These are phyloP conservation scores for Ara ararauna DNA, from an alignment of 2,797 vertebrate genomes.

Conservation along the genomic window DNA sequence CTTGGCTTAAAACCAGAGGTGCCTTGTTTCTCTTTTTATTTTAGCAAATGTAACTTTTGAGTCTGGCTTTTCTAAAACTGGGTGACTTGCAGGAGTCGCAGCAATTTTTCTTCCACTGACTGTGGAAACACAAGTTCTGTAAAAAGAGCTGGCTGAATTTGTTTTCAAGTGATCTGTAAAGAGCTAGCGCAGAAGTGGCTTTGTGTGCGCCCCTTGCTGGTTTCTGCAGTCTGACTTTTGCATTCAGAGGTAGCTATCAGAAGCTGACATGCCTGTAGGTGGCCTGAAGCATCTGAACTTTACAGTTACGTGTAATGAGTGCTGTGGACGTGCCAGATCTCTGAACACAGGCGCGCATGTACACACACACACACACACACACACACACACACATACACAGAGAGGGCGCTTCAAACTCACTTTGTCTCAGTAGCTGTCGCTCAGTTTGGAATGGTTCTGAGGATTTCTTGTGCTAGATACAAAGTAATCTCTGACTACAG, in stretches of 20 bases:
- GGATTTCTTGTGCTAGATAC: neutral
- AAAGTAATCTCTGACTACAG: neutral
- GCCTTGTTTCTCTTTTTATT: neutral
- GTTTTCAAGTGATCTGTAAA: neutral
- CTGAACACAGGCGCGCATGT: rapidly evolving
- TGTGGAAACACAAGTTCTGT: neutral
- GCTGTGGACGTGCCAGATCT: neutral
- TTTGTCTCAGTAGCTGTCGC: neutral
- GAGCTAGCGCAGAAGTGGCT: neutral
- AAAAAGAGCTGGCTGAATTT: neutral
- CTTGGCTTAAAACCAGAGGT: neutral
- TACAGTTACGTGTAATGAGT: neutral
- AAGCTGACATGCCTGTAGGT: neutral
- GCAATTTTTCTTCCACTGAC: neutral
- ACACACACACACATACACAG: too few species aligned
- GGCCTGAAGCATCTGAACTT: neutral
- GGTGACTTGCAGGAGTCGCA: neutral
- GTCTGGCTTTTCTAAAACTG: neutral
- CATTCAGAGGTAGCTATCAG: neutral
- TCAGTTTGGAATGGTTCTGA: neutral
- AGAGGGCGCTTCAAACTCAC: neutral
- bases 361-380: too few species aligned
- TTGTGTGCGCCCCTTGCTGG: rapidly evolving
- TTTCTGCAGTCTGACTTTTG: neutral
- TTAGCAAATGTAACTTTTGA: neutral